Conservation (phyloP, 2,797 vertebrate species). For the Epinephelus coioides region DNA sequence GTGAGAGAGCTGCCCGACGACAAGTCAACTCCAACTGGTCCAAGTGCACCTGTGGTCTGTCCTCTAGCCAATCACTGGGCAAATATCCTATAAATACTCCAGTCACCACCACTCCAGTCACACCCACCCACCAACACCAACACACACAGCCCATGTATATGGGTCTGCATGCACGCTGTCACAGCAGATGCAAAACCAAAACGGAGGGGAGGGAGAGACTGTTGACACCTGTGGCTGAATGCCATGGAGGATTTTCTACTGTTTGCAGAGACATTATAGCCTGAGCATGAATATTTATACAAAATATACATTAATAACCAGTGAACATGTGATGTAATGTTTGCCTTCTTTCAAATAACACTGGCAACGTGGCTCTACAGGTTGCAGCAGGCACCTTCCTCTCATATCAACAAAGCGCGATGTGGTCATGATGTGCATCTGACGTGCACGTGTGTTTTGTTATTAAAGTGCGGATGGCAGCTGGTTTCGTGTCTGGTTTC, state of each 20-base stretch:
- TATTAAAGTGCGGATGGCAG: constrained; percentile 73
- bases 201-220: constrained; percentile 8
- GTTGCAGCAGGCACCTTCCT: constrained; percentile 16
- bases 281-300: neutral
- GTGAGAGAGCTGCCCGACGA: constrained; percentile 60
- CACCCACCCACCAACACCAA: constrained; percentile 53
- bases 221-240: constrained; percentile 52
- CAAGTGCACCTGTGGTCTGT: constrained; percentile 78
- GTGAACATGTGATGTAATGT: neutral
- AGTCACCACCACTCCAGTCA: constrained; percentile 72
- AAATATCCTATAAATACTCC: constrained; percentile 85
- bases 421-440: constrained; percentile 10
- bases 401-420: constrained; percentile 10
- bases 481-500: constrained; percentile 85
- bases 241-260: neutral
- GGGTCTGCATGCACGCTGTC: constrained; percentile 18
- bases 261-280: neutral
- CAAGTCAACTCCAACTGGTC: constrained; percentile 69
- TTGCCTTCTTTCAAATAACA: neutral
- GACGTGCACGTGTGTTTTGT: constrained; percentile 65
- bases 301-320: neutral
- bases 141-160: constrained; percentile 30
- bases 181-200: constrained; percentile 49
- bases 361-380: neutral
- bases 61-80: constrained; percentile 83